Percentiles rank a stretch among this genome's conserved stretches.
Conservation (phyloP, 2,888 invertebrate species). For the Limnephilus marmoratus region DNA sequence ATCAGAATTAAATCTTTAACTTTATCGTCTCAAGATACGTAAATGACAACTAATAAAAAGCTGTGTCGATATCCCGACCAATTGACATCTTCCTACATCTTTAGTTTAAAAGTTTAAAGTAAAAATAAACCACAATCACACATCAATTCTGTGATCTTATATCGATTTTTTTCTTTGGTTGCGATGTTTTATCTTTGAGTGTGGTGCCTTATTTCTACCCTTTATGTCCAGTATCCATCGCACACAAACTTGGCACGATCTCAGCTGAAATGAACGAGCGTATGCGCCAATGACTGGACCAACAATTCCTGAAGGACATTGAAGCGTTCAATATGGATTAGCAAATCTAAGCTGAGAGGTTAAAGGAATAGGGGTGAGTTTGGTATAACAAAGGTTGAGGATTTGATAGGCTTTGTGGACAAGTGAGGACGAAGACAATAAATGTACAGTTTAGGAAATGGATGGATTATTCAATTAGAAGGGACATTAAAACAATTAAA, state of each 20-base stretch:
- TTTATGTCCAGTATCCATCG: slow-evolving; percentile 59
- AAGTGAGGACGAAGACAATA: background rate
- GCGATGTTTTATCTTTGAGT: background rate
- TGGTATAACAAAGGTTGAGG: background rate
- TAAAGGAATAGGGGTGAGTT: background rate
- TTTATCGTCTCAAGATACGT: slow-evolving; percentile 54
- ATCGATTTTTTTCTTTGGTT: background rate
- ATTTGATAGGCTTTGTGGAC: background rate
- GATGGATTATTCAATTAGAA: background rate
- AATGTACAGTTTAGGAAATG: slow-evolving; percentile 17
- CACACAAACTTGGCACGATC: slow-evolving; percentile 63
- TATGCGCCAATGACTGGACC: slow-evolving; percentile 23
- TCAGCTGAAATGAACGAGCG: slow-evolving; percentile 62
- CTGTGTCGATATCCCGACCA: slow-evolving; percentile 22
- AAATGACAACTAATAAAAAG: slow-evolving; percentile 51
- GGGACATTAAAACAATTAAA: background rate
- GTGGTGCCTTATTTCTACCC: slow-evolving; percentile 42
- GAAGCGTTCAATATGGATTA: background rate
- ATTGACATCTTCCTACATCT: slow-evolving; percentile 55
- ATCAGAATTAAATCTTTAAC: slow-evolving; percentile 55
- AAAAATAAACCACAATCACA: background rate
- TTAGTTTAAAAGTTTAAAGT: slow-evolving; percentile 20
- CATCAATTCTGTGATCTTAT: background rate
- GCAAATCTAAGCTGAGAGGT: background rate
- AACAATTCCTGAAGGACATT: background rate